phyloP scores from a whole-genome alignment of 1,140 invertebrate species.

The Portunus trituberculatus region DNA sequence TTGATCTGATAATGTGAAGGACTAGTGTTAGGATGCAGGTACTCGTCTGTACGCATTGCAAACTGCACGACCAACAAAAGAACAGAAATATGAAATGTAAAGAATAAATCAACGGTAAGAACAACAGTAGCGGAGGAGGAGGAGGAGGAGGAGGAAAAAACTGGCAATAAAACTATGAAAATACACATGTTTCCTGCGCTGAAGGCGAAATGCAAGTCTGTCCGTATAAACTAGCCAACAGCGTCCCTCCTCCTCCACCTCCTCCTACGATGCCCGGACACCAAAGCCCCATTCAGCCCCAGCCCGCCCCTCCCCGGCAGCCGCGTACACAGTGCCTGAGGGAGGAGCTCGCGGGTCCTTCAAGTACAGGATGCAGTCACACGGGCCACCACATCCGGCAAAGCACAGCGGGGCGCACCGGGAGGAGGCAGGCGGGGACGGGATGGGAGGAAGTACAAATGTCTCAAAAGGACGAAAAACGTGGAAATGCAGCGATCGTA shows the following conservation, averaged over 20 bases:
- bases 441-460: not conserved
- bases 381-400: constrained; percentile 7
- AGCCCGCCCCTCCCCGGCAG: not conserved
- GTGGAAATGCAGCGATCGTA: not conserved
- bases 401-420: not conserved
- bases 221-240: not conserved
- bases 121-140: not conserved
- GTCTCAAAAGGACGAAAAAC: not conserved
- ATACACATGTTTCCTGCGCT: too few species aligned
- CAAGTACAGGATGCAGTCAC: not conserved
- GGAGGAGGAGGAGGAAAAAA: not conserved
- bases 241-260: not conserved
- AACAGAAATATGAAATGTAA: too few species aligned
- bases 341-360: not conserved
- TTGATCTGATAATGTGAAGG: too few species aligned
- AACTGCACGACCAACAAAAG: too few species aligned
- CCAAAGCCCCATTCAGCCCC: not conserved
- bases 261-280: not conserved
- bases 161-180: not conserved
- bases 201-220: not conserved
- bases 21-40: too few species aligned
- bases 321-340: not conserved
- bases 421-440: not conserved
- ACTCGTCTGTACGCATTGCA: too few species aligned
- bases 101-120: not conserved